Evolutionary conservation across 2,113 vertebrate genomes (phyloP).

Genomic region (Pollachius pollachius): DNA sequence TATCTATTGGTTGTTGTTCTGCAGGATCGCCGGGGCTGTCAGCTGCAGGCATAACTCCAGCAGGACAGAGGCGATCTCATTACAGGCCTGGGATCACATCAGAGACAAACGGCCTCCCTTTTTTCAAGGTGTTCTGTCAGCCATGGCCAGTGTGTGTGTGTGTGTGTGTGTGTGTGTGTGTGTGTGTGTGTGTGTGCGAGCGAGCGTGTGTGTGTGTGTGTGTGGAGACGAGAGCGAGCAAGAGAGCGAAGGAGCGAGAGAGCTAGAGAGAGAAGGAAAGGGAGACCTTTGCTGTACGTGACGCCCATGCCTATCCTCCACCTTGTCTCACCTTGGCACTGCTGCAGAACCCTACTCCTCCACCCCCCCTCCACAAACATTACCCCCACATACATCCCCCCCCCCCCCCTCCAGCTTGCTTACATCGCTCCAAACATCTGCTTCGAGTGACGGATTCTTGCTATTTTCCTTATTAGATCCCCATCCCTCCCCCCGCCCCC

Average conservation of each 20-base stretch:
- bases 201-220: background rate
- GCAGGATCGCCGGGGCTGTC: constrained; percentile 43
- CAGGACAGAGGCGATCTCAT: constrained; percentile 60
- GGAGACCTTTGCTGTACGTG: constrained; percentile 63
- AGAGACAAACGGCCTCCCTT: constrained; percentile 50
- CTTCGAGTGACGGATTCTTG: constrained; percentile 54
- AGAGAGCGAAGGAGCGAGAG: background rate
- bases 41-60: constrained; percentile 36
- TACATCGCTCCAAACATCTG: constrained; percentile 47
- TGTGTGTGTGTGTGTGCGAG: constrained; percentile 5
- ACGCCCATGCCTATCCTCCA: constrained; percentile 69
- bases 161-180: background rate
- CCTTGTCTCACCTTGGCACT: constrained; percentile 75
- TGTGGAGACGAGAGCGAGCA: background rate
- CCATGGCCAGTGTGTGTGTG: constrained; percentile 16
- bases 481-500: too few species aligned
- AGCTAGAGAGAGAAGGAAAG: constrained; percentile 1
- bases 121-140: constrained; percentile 33
- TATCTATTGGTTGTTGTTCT: background rate
- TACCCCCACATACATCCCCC: background rate
- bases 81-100: constrained; percentile 48
- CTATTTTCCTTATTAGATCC: constrained; percentile 39
- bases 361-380: background rate
- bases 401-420: constrained; percentile 21
- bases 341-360: constrained; percentile 39